These are phyloP conservation scores for Megaceryle maxima DNA, from an alignment of 2,113 vertebrate species.

Conservation along the genomic window DNA sequence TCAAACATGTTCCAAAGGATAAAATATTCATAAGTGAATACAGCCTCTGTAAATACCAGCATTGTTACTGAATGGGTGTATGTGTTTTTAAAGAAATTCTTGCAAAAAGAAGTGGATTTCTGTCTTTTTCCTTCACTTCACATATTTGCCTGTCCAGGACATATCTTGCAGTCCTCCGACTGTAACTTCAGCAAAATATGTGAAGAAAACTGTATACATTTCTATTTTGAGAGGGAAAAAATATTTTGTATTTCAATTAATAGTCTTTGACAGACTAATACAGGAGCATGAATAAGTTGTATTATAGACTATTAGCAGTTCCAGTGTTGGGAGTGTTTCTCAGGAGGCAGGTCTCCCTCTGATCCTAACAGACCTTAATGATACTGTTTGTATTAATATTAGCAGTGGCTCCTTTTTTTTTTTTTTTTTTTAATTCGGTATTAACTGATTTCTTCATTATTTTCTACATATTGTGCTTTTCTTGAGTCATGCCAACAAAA, in stretches of 20 bases:
- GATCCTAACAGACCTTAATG: background rate
- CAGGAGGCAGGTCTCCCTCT: background rate
- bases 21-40: background rate
- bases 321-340: background rate
- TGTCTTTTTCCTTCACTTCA: background rate
- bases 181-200: background rate
- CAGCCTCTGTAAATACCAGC: background rate
- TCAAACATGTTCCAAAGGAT: background rate
- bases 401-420: background rate
- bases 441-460: slow-evolving; percentile 4
- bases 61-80: background rate
- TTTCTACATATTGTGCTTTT: background rate
- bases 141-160: background rate
- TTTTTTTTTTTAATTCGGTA: background rate
- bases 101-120: background rate
- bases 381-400: background rate
- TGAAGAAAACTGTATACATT: background rate
- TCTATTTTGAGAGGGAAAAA: background rate
- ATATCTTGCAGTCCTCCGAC: background rate
- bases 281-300: background rate
- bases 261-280: slow-evolving; percentile 41
- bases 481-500: background rate
- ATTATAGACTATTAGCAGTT: slow-evolving; percentile 2
- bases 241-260: slow-evolving; percentile 28
- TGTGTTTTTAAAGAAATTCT: background rate